These are phyloP conservation scores for Oreohelix idahoensis DNA, from an alignment of 1,140 invertebrate species.

Conservation along the genomic window DNA sequence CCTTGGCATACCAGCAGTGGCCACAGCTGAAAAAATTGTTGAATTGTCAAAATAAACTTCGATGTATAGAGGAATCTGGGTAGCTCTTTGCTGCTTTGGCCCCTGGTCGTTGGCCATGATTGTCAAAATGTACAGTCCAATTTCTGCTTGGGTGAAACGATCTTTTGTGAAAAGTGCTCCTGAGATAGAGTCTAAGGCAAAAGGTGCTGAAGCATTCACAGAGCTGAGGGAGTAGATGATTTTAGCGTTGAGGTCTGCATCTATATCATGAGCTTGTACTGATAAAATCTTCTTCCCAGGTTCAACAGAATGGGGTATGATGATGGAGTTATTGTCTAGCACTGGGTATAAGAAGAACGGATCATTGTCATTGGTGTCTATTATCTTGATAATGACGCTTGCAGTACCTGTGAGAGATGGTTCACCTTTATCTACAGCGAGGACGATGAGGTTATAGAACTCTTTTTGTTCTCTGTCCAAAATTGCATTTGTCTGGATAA, in stretches of 20 bases:
- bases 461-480: conserved; percentile 88
- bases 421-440: conserved; percentile 70
- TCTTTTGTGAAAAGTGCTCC: conserved; percentile 82
- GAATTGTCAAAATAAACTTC: conserved; percentile 72
- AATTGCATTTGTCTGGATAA: conserved; percentile 77
- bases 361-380: conserved; percentile 93
- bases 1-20: conserved; percentile 60
- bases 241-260: conserved; percentile 82
- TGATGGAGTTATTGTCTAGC: conserved; percentile 79
- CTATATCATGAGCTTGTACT: conserved; percentile 52
- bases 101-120: conserved; percentile 91
- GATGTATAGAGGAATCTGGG: conserved; percentile 82
- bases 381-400: conserved; percentile 77
- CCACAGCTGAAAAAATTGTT: conserved; percentile 65
- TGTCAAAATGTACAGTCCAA: conserved; percentile 84
- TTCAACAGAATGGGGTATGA: conserved; percentile 84
- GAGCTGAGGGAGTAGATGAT: conserved; percentile 93
- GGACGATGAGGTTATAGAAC: conserved; percentile 82
- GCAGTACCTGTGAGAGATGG: conserved; percentile 76
- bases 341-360: conserved; percentile 83
- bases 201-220: conserved; percentile 83
- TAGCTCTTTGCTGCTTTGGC: conserved; percentile 85
- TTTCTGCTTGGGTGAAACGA: conserved; percentile 78
- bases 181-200: conserved; percentile 87
- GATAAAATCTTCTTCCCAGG: conserved; percentile 77